These are phyloP conservation scores for Atherinomorus stipes DNA, from an alignment of 2,113 vertebrate genomes.

Conservation along the genomic window DNA sequence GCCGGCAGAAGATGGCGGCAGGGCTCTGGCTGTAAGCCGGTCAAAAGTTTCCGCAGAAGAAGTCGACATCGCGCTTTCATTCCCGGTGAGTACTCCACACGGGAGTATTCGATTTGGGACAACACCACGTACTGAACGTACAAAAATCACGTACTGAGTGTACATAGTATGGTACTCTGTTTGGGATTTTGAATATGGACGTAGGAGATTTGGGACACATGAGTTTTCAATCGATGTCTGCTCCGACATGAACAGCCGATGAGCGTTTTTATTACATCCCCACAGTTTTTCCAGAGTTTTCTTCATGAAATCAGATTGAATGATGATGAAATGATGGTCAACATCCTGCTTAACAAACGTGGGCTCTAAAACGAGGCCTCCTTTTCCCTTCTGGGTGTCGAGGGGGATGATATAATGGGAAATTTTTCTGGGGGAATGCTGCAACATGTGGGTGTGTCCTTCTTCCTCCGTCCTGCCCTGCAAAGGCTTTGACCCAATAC, in stretches of 20 bases:
- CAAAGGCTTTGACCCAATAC: conserved; percentile 40
- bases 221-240: conserved; percentile 6
- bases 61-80: too few species aligned
- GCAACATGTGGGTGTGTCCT: conserved; percentile 10
- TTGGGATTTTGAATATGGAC: too few species aligned
- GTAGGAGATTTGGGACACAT: too few species aligned
- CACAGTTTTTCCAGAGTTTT: conserved; percentile 10
- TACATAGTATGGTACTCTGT: too few species aligned
- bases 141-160: too few species aligned
- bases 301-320: conserved; percentile 20
- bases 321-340: conserved; percentile 68
- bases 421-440: conserved; percentile 47
- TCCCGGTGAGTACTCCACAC: too few species aligned
- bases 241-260: conserved; percentile 26
- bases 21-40: too few species aligned
- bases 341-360: conserved; percentile 37
- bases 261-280: conserved; percentile 1
- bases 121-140: too few species aligned
- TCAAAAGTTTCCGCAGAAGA: too few species aligned
- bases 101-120: too few species aligned
- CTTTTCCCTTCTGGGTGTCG: conserved; percentile 45
- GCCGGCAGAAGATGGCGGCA: too few species aligned
- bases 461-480: conserved; percentile 48
- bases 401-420: conserved; percentile 72
- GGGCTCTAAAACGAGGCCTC: conserved; percentile 8